These are phyloP conservation scores for Eristalis intricaria DNA, from an alignment of 2,888 invertebrate species.

Conservation along the genomic window DNA sequence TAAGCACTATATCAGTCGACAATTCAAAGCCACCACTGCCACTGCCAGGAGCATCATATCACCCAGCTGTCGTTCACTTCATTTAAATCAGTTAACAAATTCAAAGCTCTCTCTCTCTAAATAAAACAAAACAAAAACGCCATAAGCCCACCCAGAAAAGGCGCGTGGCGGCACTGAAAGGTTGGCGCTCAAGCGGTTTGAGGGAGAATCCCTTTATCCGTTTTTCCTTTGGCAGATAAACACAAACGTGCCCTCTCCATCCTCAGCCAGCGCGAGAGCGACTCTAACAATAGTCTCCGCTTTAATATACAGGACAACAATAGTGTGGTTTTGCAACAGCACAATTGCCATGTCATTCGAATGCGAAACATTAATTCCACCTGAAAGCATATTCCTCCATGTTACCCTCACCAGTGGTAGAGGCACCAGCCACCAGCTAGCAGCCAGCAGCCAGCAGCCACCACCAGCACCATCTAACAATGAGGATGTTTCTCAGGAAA, in stretches of 20 bases:
- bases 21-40: neutral
- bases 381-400: slow-evolving; percentile 48
- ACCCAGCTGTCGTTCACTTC: slow-evolving; percentile 7
- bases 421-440: neutral
- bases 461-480: neutral
- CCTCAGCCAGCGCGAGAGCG: neutral
- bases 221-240: slow-evolving; percentile 33
- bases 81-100: slow-evolving; percentile 39
- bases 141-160: neutral
- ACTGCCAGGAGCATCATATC: neutral
- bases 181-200: neutral
- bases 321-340: slow-evolving; percentile 59
- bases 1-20: neutral
- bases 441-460: neutral
- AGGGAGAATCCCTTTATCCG: slow-evolving; percentile 5
- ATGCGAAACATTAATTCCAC: slow-evolving; percentile 70
- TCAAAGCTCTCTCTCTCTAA: slow-evolving; percentile 19
- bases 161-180: neutral
- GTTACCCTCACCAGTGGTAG: neutral
- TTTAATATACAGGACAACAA: slow-evolving; percentile 62
- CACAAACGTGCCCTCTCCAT: slow-evolving; percentile 11
- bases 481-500: slow-evolving; percentile 6
- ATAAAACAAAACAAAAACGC: slow-evolving; percentile 8
- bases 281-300: slow-evolving; percentile 41
- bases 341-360: slow-evolving; percentile 70